phyloP scores from a whole-genome alignment of 2,797 vertebrate species.

The Halcyon chelicuti region DNA sequence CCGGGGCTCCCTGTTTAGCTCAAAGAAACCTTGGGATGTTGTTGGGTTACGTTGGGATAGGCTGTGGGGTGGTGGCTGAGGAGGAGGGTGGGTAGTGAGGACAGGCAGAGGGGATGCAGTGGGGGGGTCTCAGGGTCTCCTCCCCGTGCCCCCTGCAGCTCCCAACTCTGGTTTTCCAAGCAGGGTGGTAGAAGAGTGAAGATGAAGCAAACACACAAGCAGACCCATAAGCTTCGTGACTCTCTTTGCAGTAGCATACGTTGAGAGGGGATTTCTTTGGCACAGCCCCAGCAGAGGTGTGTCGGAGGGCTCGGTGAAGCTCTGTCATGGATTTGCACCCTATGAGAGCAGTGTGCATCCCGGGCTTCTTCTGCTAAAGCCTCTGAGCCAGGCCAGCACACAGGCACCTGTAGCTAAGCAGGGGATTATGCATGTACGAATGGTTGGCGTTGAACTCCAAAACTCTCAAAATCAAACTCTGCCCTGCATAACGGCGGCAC shows the following conservation, averaged over 20 bases:
- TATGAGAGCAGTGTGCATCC: fast-evolving
- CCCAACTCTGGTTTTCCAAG: not conserved
- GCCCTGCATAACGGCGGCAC: not conserved
- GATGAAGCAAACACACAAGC: not conserved
- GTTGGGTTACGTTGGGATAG: not conserved
- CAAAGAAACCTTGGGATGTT: not conserved
- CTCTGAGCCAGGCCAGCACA: not conserved
- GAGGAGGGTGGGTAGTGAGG: not conserved
- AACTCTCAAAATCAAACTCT: not conserved
- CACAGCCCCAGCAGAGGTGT: fast-evolving
- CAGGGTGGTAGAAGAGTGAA: not conserved
- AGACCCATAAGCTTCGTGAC: not conserved
- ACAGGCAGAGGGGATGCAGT: not conserved
- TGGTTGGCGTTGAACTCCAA: not conserved
- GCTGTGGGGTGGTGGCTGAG: not conserved
- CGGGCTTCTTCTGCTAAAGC: not conserved
- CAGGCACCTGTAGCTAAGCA: not conserved
- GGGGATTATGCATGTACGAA: not conserved
- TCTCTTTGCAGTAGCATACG: not conserved
- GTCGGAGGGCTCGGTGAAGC: fast-evolving
- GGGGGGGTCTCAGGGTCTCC: not conserved
- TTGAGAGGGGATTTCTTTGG: not conserved
- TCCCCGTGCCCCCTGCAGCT: not conserved
- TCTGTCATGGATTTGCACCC: not conserved
- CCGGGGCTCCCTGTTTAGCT: not conserved